Base-by-base conservation (phyloP, 2,113 vertebrate genomes). In the Steatornis caripensis region DNA sequence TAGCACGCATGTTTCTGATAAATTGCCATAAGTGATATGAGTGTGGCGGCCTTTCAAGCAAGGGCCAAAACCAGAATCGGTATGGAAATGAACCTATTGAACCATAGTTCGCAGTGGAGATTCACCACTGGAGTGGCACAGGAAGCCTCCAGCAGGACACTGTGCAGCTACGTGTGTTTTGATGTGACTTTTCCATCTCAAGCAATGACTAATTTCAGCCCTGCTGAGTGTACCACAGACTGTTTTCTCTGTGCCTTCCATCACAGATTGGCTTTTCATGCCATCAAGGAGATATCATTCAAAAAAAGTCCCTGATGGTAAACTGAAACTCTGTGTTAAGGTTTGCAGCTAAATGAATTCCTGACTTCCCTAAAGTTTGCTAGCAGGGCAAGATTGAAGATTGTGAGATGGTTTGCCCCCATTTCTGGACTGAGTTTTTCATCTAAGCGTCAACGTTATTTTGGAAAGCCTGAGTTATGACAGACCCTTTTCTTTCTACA, bases 401-500 rank as follows among this genome's bases (percentile, higher is more conserved):
- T 4, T 45, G 17, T 75, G 21, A 84, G 61, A 32, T 23, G 19
- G 17, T 60, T 94, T 76, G 15, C 12, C 15, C 22, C 13, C 6
- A 29, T 65, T 71, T 82, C 41, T 72, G 10, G 29, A 61, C 3
- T 22, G 24, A 57, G 16, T 4, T 87, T 95, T 87, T 61, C 5
- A 30, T 76, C 10, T 45, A 86, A 75, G 23, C 72, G 24, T 74
- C 26, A 64, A 10, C 37, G 54, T 64, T 70, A 20, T 81, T 87
- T 93, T 89, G 77, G 65, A 86, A 62, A 72, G 10, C 24, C 11
- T 3, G 8, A 57, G 10, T 91, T 78, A 57, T 46, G 21, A 84
- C 5, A 83, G 18, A 51, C 21, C 12, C 6, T 84, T 89, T 79
- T 93, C 51, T 92, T 92, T 90, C 81, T 85, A 30, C 97, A 98